These are phyloP conservation scores for Cephus cinctus DNA, from an alignment of 1,140 invertebrate species.

Conservation along the genomic window DNA sequence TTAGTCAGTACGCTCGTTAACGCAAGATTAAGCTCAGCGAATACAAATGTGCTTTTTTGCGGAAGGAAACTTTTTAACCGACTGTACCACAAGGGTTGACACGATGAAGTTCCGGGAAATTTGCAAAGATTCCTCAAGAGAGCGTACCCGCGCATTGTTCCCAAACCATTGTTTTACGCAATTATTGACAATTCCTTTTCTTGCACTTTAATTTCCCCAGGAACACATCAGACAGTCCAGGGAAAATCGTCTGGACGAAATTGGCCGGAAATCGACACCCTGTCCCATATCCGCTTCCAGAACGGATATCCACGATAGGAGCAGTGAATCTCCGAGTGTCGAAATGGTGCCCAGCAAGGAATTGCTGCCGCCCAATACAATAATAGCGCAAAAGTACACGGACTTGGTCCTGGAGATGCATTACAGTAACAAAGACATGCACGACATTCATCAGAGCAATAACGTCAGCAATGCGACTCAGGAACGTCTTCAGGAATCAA, in stretches of 20 bases:
- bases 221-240: constrained; percentile 78
- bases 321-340: constrained; percentile 42
- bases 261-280: constrained; percentile 59
- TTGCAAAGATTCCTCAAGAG: no score
- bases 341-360: constrained; percentile 44
- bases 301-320: constrained; percentile 37
- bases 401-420: constrained; percentile 36
- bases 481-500: constrained; percentile 56
- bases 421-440: constrained; percentile 42
- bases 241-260: constrained; percentile 70
- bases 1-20: no score
- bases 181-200: no score
- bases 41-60: no score
- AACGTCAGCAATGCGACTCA: constrained; percentile 54
- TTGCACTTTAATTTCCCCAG: no score
- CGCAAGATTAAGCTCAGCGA: no score
- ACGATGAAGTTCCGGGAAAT: no score
- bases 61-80: no score
- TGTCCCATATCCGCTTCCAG: constrained; percentile 38
- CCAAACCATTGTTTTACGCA: no score
- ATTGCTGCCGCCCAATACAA: constrained; percentile 33
- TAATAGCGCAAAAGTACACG: constrained; percentile 40
- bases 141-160: no score
- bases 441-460: constrained; percentile 54
- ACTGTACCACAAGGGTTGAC: no score